phyloP scores from a whole-genome alignment of 2,888 invertebrate genomes.

The Elegia similella region DNA sequence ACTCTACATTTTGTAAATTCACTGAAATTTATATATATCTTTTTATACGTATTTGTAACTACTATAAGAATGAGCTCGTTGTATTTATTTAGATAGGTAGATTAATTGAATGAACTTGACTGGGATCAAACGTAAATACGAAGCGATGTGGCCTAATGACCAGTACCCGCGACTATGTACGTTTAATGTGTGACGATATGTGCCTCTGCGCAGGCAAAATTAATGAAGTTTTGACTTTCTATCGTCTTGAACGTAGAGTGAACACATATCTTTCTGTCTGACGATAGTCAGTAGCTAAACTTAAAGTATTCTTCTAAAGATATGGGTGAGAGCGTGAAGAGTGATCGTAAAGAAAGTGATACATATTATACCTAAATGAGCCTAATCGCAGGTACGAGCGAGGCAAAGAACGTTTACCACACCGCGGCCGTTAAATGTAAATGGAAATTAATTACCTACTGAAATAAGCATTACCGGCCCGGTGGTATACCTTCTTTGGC shows the following conservation, averaged over 20 bases:
- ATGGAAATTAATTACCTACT: neutral
- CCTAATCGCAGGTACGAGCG: constrained; percentile 43
- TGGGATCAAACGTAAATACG: constrained; percentile 73
- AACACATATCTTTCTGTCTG: constrained; percentile 66
- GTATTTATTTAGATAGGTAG: constrained; percentile 78
- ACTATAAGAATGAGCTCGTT: constrained; percentile 63
- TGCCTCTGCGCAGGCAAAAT: constrained; percentile 17
- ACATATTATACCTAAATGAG: constrained; percentile 35
- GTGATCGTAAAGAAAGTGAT: constrained; percentile 44
- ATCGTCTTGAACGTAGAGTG: constrained; percentile 41
- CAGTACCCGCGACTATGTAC: constrained; percentile 42
- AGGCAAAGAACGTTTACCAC: constrained; percentile 38
- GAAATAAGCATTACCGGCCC: neutral
- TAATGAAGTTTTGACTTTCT: constrained; percentile 29
- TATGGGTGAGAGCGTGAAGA: constrained; percentile 45
- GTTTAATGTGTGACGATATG: constrained; percentile 26
- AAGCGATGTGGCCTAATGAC: constrained; percentile 68
- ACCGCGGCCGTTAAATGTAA: too few species aligned
- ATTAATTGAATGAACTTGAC: constrained; percentile 71
- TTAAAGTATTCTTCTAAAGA: constrained; percentile 42
- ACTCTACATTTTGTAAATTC: constrained; percentile 79
- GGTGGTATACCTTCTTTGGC: constrained; percentile 48
- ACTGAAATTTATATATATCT: constrained; percentile 77
- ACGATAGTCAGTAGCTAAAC: constrained; percentile 44
- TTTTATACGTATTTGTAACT: constrained; percentile 80